Percentiles rank a stretch among this genome's conserved stretches.
Evolutionary conservation across 2,888 invertebrate species (phyloP).

Genomic region (Trissolcus brochymenae): DNA sequence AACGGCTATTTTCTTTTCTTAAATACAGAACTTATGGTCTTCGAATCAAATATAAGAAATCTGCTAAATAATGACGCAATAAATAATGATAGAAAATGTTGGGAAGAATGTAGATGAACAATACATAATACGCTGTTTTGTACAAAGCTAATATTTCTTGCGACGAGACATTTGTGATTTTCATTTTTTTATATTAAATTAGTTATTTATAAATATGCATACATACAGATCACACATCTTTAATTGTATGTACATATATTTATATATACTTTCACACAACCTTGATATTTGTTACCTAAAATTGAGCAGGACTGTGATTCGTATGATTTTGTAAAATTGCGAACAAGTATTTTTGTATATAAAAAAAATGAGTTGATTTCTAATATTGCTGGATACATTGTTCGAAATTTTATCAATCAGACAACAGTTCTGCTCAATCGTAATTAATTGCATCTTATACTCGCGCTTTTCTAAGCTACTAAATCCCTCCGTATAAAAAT

Average conservation of each 20-base stretch:
- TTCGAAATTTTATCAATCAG: neutral
- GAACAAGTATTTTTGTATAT: neutral
- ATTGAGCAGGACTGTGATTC: neutral
- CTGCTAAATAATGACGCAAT: conserved; percentile 39
- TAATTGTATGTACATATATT: conserved; percentile 3
- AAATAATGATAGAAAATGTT: conserved; percentile 45
- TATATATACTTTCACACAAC: conserved; percentile 65
- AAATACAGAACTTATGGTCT: conserved; percentile 2
- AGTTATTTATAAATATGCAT: neutral
- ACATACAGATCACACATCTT: neutral
- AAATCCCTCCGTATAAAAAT: conserved; percentile 73
- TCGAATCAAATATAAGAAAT: conserved; percentile 20
- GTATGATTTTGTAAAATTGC: neutral
- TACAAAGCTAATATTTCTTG: conserved; percentile 46
- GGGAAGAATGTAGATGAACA: conserved; percentile 30
- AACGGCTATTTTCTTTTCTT: conserved; percentile 11
- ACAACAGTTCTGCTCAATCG: no score
- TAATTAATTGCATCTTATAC: conserved; percentile 4
- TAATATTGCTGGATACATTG: neutral
- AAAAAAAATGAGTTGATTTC: neutral
- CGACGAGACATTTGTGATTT: conserved; percentile 25
- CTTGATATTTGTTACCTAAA: conserved; percentile 54
- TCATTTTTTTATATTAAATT: neutral
- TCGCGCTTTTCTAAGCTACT: conserved; percentile 38
- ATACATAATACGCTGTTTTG: conserved; percentile 21